Conservation (phyloP, 2,888 invertebrate genomes). For the Paralinhomoeus sp. region DNA sequence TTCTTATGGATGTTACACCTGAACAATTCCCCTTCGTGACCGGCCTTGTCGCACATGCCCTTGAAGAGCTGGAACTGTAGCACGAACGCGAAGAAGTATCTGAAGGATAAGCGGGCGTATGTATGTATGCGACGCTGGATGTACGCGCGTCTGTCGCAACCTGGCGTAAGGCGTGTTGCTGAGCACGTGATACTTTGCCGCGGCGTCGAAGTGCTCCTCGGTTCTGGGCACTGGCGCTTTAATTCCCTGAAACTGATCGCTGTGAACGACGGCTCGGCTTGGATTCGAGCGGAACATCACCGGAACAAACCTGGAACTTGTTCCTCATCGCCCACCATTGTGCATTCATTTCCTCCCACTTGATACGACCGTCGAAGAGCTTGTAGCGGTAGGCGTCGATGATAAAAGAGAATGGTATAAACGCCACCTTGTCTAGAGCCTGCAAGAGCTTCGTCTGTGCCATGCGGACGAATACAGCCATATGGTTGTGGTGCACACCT, state of each 20-base stretch:
- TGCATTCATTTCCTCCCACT: slow-evolving; percentile 50
- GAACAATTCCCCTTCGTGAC: slow-evolving; percentile 50
- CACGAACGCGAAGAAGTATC: slow-evolving; percentile 74
- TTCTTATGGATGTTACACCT: slow-evolving; percentile 73
- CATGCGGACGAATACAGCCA: no score
- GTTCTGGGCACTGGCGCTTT: background rate
- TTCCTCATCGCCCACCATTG: slow-evolving; percentile 55
- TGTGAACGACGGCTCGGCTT: no score
- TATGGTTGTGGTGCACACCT: no score
- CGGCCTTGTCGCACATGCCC: slow-evolving; percentile 53
- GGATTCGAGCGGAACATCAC: no score
- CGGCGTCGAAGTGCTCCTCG: slow-evolving; percentile 1
- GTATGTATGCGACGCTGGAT: no score
- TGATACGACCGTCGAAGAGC: slow-evolving; percentile 51
- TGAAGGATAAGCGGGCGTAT: no score
- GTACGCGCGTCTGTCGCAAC: no score
- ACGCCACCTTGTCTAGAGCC: slow-evolving; percentile 61
- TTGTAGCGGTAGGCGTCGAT: slow-evolving; percentile 69
- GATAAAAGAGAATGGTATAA: slow-evolving; percentile 57
- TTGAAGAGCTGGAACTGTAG: slow-evolving; percentile 79
- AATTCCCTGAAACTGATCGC: background rate
- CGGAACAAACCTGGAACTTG: slow-evolving; percentile 16
- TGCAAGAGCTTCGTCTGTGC: no score
- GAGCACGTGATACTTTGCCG: slow-evolving; percentile 1
- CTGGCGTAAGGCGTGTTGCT: slow-evolving; percentile 6